Base-by-base conservation (phyloP, 2,888 invertebrate species). In the Thereva nobilitata region DNA sequence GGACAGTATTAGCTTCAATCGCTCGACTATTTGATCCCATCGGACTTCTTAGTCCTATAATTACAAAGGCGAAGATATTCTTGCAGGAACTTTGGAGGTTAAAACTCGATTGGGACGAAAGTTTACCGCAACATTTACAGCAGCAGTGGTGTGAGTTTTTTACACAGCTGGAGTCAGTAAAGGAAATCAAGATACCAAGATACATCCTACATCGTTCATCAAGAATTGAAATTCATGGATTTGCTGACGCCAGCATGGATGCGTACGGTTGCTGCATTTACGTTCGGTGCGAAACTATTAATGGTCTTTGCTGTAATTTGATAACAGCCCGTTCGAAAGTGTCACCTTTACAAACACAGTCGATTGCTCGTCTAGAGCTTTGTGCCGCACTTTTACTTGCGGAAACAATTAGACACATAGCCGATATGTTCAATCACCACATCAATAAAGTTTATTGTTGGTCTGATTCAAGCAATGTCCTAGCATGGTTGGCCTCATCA, bases 381-480 rank as follows among this genome's bases (percentile, higher is more conserved):
- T 44, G 44, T 44, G 44, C 44, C 8, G 44, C 44, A 3, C 44
- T 44, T n/a, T n/a, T 68, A 35, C 41, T 68, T 37, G 6, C 54
- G 2, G 34, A 66, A 41, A 35, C 55, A 6, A 47, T 65, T 8
- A 37, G 57, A 4, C 7, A 7, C 3, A 41, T 66, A 5, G 4
- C 5, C 9, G 45, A 10, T 6, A 6, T 47, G 3, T 9, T 66
- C 0, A 2, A 41, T 6, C 42, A 50, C 0, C 2, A 44, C 7
- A 12, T 38, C 7, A 8, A 8, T 2, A 8, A 12, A 45, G n/a
- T 37, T 37, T 34, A 6, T 37, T 3, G 9, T 3, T 68, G 59
- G 47, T 52, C 49, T 6, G 68, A 68, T 47, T 68, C 66, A 4
- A 44, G 10, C 5, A 66, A 64, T 7, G 59, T 53, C 2, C 38